Evolutionary conservation across 2,113 vertebrate genomes (phyloP).

Genomic region (Salvelinus fontinalis): DNA sequence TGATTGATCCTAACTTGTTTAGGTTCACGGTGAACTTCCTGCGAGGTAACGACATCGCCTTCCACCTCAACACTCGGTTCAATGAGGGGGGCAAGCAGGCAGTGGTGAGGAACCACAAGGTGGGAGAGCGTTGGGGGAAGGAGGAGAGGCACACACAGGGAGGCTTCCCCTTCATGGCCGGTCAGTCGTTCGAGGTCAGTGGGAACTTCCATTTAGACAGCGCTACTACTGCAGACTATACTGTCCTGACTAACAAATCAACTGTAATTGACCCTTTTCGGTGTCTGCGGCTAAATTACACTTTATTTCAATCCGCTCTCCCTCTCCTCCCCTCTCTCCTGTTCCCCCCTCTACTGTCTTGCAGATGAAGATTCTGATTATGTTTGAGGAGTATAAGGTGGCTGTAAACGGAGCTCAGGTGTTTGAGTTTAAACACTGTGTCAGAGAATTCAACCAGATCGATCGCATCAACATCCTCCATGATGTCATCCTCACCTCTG

Average conservation of each 20-base stretch:
- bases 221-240: not conserved
- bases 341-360: too few species aligned
- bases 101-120: conserved; percentile 74
- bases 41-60: conserved; percentile 75
- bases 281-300: too few species aligned
- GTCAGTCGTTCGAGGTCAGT: conserved; percentile 76
- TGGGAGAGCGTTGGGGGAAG: conserved; percentile 71
- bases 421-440: conserved; percentile 74
- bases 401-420: conserved; percentile 73
- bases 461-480: conserved; percentile 76
- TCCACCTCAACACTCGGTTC: conserved; percentile 80
- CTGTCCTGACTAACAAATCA: not conserved
- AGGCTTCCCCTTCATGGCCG: conserved; percentile 70
- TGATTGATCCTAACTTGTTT: not conserved
- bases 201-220: too few species aligned
- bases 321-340: too few species aligned
- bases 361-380: conserved; percentile 80
- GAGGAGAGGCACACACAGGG: conserved; percentile 73
- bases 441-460: conserved; percentile 75
- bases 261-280: not conserved
- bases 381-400: conserved; percentile 68
- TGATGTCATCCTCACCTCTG: conserved; percentile 69
- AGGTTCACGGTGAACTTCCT: conserved; percentile 80
- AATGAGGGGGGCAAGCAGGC: conserved; percentile 68
- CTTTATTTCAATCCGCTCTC: too few species aligned